These are phyloP conservation scores for Boulengeromyrus knoepffleri DNA, from an alignment of 2,113 vertebrate species.

Conservation along the genomic window DNA sequence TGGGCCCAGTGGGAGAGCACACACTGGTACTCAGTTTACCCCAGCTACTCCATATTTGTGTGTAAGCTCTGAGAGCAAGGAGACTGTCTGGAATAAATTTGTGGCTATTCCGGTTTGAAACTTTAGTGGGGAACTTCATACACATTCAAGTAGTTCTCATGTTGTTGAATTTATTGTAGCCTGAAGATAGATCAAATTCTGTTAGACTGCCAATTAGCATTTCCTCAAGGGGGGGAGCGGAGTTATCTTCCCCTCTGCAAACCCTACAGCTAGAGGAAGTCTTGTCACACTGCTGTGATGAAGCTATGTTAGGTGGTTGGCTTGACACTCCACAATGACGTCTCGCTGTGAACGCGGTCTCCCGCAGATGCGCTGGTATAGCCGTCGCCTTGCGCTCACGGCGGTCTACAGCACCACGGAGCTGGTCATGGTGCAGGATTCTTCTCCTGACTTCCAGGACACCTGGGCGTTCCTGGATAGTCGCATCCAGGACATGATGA, in stretches of 20 bases:
- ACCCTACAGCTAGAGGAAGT: background rate
- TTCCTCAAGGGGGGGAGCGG: background rate
- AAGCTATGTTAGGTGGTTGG: background rate
- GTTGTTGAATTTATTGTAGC: background rate
- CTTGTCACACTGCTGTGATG: background rate
- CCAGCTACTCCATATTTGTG: background rate
- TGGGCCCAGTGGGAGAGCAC: background rate
- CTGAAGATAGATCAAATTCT: background rate
- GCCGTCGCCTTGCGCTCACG: conserved; percentile 76
- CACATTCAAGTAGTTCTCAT: background rate
- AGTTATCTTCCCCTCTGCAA: background rate
- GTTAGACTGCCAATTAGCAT: background rate
- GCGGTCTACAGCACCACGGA: conserved; percentile 93
- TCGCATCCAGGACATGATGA: conserved; percentile 78
- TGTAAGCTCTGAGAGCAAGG: background rate
- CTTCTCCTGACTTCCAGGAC: conserved; percentile 81
- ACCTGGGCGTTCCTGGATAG: conserved; percentile 88
- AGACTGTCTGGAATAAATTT: background rate
- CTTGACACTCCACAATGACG: background rate
- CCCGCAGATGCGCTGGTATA: conserved; percentile 88
- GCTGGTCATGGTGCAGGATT: conserved; percentile 93
- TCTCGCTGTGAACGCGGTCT: background rate
- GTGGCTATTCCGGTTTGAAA: background rate
- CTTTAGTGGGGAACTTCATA: background rate
- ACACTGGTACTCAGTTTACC: background rate